A percentile compares a stretch with the other conserved stretches of the same genome.
Conservation (phyloP, 2,113 vertebrate species). For the Ciconia stormi region DNA sequence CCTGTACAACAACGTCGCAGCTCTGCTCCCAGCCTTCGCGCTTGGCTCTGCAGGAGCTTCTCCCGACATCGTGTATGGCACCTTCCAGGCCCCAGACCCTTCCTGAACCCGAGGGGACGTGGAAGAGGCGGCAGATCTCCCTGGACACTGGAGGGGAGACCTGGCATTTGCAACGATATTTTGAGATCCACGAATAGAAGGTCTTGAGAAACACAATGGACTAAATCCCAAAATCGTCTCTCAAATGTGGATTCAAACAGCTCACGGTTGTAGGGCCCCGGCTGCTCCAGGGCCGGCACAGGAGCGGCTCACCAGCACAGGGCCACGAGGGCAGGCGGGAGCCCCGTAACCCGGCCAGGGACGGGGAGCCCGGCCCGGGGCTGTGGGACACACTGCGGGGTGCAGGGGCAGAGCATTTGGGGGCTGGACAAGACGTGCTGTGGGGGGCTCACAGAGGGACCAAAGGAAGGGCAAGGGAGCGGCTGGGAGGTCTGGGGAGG, state of each 20-base stretch:
- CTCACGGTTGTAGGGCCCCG: not conserved
- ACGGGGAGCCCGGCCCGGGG: not conserved
- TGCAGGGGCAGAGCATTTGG: not conserved
- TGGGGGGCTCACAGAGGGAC: not conserved
- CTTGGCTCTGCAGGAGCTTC: not conserved
- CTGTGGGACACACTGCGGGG: not conserved
- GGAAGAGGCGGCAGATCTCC: not conserved
- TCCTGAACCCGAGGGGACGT: not conserved
- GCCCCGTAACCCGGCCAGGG: too few species aligned
- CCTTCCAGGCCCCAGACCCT: not conserved
- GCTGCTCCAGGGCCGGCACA: not conserved
- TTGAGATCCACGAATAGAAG: not conserved
- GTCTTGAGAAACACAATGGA: not conserved
- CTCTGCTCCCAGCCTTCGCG: not conserved
- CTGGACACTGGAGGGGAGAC: not conserved
- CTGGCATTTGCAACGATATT: rapidly evolving
- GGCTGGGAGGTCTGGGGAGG: not conserved
- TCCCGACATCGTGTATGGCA: not conserved
- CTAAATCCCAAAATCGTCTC: not conserved
- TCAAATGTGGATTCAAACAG: not conserved
- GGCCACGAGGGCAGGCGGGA: not conserved
- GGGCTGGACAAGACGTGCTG: too few species aligned
- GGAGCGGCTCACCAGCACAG: not conserved
- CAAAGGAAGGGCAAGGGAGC: not conserved
- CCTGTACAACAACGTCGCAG: rapidly evolving